Conservation (phyloP, 23 tunicate species). For the Aplidium turbinatum region DNA sequence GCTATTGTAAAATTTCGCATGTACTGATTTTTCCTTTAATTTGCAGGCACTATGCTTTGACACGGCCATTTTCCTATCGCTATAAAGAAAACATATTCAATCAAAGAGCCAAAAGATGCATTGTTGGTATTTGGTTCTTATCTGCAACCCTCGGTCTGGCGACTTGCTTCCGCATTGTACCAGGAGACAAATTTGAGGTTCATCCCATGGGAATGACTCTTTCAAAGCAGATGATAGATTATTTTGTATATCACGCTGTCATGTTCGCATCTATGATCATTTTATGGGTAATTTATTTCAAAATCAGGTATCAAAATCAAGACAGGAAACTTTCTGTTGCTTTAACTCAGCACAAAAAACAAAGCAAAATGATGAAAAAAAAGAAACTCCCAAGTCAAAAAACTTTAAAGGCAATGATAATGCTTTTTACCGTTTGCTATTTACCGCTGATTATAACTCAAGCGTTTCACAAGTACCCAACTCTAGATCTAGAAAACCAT, state of each 20-base stretch:
- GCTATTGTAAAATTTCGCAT: not conserved
- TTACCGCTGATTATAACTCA: conserved; percentile 20
- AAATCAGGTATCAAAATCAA: not conserved
- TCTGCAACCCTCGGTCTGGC: conserved; percentile 2
- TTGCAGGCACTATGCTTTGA: conserved; percentile 22
- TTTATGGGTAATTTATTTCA: conserved; percentile 13
- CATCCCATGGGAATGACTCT: conserved; percentile 43
- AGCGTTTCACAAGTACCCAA: conserved; percentile 9
- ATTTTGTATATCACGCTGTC: conserved; percentile 5
- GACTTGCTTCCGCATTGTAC: conserved; percentile 9
- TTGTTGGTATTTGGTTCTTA: conserved; percentile 11
- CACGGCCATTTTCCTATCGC: conserved; percentile 1
- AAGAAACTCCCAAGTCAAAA: not conserved
- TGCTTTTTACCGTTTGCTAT: conserved; percentile 15
- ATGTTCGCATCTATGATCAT: not conserved
- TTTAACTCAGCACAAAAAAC: not conserved
- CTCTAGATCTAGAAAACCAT: not conserved
- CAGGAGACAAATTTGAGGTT: conserved; percentile 24
- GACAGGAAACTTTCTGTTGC: conserved; percentile 9
- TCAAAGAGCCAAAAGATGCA: not conserved
- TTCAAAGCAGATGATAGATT: conserved; percentile 28
- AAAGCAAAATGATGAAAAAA: not conserved
- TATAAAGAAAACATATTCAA: not conserved
- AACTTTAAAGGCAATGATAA: conserved; percentile 16
- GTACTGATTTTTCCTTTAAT: not conserved